Evolutionary conservation across 2,797 vertebrate genomes (phyloP).

Genomic region (Zalophus californianus): DNA sequence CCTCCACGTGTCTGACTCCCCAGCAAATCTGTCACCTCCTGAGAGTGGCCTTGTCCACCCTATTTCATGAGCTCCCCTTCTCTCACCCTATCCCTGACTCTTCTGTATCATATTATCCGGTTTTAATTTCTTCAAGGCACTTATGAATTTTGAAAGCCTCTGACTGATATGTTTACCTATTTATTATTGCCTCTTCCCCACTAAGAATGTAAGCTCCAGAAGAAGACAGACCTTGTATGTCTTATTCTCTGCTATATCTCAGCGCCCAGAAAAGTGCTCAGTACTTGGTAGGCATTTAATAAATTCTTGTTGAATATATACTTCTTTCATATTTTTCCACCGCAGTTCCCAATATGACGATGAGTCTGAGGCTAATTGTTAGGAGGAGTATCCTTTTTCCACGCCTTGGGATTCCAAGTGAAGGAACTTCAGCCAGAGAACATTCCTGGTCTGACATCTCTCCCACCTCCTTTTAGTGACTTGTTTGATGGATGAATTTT

Average conservation of each 20-base stretch:
- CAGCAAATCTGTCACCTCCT: not conserved
- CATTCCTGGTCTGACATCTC: not conserved
- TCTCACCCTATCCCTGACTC: not conserved
- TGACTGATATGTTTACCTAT: not conserved
- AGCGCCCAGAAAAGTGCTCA: not conserved
- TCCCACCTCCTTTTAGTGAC: not conserved
- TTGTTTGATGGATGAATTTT: slow-evolving; percentile 31
- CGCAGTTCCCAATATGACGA: not conserved
- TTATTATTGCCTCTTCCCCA: not conserved
- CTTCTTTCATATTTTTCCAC: not conserved
- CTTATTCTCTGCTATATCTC: not conserved
- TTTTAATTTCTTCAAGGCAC: not conserved
- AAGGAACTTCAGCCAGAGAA: slow-evolving; percentile 15
- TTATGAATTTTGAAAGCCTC: not conserved
- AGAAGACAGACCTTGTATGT: not conserved
- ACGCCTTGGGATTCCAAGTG: not conserved
- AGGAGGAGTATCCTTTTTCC: not conserved
- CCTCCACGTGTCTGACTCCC: not conserved
- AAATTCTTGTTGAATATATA: not conserved
- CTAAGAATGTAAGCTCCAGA: not conserved
- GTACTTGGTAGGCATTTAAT: not conserved
- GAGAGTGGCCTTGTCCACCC: not conserved
- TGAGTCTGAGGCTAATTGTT: not conserved
- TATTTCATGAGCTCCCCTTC: not conserved
- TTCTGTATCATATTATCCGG: not conserved